These are phyloP conservation scores for Helicolenus hilgendorfi DNA, from an alignment of 2,797 vertebrate species.

Conservation along the genomic window DNA sequence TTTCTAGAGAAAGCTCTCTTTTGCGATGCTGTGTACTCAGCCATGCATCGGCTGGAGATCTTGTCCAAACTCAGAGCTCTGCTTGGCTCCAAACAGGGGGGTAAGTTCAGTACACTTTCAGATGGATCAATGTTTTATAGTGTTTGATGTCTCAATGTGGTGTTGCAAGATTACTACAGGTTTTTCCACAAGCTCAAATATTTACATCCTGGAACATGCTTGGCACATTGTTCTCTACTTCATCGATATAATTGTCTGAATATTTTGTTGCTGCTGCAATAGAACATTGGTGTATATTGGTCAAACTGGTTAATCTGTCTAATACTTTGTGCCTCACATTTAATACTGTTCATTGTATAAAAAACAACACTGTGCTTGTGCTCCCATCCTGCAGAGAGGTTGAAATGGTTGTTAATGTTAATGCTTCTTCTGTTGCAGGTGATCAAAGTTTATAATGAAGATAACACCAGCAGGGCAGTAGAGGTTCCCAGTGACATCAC, in stretches of 20 bases:
- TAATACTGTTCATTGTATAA: neutral
- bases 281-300: neutral
- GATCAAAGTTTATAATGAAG: conserved; percentile 98
- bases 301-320: conserved; percentile 28
- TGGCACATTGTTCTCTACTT: neutral
- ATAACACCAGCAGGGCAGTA: conserved; percentile 95
- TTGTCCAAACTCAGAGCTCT: conserved; percentile 75
- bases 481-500: conserved; percentile 96
- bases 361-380: neutral
- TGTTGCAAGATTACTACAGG: conserved; percentile 14
- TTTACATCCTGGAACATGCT: neutral
- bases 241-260: neutral
- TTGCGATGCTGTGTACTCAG: conserved; percentile 86
- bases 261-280: neutral
- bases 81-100: conserved; percentile 74
- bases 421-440: conserved; percentile 88
- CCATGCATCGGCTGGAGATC: conserved; percentile 81
- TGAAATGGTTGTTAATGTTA: neutral
- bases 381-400: neutral
- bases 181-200: neutral
- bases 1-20: conserved; percentile 67
- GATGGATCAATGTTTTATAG: conserved; percentile 30
- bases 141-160: conserved; percentile 21
- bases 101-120: conserved; percentile 77
- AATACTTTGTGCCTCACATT: neutral